A percentile compares a stretch with the other conserved stretches of the same genome.
Conservation (phyloP, 2,888 invertebrate species). For the Notodonta dromedarius region DNA sequence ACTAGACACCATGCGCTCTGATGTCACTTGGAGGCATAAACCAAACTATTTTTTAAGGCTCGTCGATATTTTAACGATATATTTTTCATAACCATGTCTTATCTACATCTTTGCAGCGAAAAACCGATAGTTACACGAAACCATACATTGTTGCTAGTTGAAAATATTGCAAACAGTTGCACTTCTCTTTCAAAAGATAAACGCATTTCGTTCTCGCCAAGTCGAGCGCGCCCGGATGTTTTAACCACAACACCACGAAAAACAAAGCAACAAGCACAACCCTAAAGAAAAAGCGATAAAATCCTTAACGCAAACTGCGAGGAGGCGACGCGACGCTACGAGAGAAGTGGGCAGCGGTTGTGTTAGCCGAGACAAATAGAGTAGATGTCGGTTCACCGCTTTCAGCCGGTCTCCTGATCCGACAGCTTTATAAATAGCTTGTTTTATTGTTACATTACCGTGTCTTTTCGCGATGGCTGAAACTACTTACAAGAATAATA, state of each 20-base stretch:
- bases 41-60: neutral
- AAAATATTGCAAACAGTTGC: neutral
- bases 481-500: constrained; percentile 29
- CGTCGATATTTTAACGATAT: constrained; percentile 16
- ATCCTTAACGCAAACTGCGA: constrained; percentile 70
- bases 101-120: neutral
- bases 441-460: constrained; percentile 61
- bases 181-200: neutral
- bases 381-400: constrained; percentile 65
- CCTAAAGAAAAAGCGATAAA: constrained; percentile 69
- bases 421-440: constrained; percentile 70
- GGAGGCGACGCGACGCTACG: constrained; percentile 53
- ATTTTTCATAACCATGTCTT: neutral
- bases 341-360: constrained; percentile 71
- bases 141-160: neutral
- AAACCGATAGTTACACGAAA: neutral
- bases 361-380: constrained; percentile 75
- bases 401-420: constrained; percentile 53
- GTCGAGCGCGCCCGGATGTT: constrained; percentile 24
- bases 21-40: neutral
- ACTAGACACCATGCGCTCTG: neutral
- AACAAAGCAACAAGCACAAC: constrained; percentile 46
- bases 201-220: constrained; percentile 8
- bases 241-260: constrained; percentile 38
- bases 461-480: constrained; percentile 37